Base-by-base conservation (phyloP, 1,140 invertebrate species). In the Drosophila suzukii region DNA sequence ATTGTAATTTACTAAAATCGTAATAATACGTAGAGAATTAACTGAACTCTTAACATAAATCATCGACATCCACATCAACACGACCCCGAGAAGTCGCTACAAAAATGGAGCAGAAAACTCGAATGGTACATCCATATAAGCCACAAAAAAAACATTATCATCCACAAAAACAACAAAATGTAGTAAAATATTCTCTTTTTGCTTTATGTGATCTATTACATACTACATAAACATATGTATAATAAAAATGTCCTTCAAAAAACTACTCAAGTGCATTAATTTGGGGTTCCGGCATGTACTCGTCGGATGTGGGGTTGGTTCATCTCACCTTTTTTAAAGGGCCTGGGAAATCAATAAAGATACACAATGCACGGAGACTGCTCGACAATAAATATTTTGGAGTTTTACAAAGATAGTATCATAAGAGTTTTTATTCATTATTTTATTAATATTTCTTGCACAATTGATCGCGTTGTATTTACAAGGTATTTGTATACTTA, bases 171-270 rank as follows among this genome's bases (percentile, higher is more conserved):
- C 44, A 53, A 67, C 7, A 55, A 57, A 70, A 72, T 63, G 78
- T 91, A 91, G 89, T 89, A 80, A 91, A 91, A 89, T 91, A 89
- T 91, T 91, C 81, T 88, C 78, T 90, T 90, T 86, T 86, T 90
- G 86, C 86, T 90, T 90, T 90, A 85, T 90, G 86, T 90, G 86
- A 90, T 90, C 85, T 90, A 89, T 81, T 90, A 78, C 68, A 85
- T 81, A 85, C 57, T 81, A 81, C 78, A 83, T 70, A 71, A 72
- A 65, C 68, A 86, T 83, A 81, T 89, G 72, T 88, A 73, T 75
- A 90, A 86, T 79, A 90, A 86, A 88, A 86, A 75, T 86, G 82
- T 88, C 84, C 84, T 88, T 89, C 38, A 74, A 68, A 83, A 82
- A 80, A 61, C 65, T 71, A 44, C 13, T 24, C 17, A 17, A 20